Conservation (phyloP, 2,888 invertebrate species). For the Sussaba pulchella region DNA sequence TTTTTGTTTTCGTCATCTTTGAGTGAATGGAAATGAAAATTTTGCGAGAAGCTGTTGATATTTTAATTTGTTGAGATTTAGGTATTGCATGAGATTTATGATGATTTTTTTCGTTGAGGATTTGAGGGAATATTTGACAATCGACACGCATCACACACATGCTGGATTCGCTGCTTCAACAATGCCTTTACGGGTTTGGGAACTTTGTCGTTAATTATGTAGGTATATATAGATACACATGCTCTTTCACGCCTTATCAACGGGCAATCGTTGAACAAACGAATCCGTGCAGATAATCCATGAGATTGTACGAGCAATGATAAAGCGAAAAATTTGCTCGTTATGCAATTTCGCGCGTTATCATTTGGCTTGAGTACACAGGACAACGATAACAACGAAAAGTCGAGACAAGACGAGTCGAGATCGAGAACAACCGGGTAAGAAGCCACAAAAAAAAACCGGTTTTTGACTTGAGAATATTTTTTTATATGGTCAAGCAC, state of each 20-base stretch:
- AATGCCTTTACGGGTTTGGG: constrained; percentile 30
- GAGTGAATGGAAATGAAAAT: neutral
- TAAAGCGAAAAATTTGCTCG: neutral
- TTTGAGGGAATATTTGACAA: neutral
- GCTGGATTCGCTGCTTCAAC: constrained; percentile 59
- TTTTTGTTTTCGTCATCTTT: too few relatives aligned
- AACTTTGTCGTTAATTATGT: constrained; percentile 23
- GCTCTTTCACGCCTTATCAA: constrained; percentile 26
- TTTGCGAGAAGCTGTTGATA: neutral
- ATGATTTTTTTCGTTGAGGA: neutral
- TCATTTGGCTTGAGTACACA: constrained; percentile 9
- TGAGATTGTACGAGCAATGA: neutral
- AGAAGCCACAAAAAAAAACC: too few relatives aligned
- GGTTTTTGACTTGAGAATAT: too few relatives aligned
- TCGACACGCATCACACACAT: constrained; percentile 44
- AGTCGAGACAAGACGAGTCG: too few relatives aligned
- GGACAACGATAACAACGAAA: constrained; percentile 2
- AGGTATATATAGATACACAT: constrained; percentile 29
- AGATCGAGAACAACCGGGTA: too few relatives aligned
- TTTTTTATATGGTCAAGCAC: too few relatives aligned
- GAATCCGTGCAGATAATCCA: constrained; percentile 50
- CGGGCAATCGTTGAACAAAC: constrained; percentile 57
- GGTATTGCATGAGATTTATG: neutral
- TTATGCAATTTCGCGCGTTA: constrained; percentile 10
- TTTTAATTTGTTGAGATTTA: too few relatives aligned